A percentile compares a stretch with the other conserved stretches of the same genome.
Evolutionary conservation across 1,140 invertebrate species (phyloP).

Genomic region (Danaus plexippus): DNA sequence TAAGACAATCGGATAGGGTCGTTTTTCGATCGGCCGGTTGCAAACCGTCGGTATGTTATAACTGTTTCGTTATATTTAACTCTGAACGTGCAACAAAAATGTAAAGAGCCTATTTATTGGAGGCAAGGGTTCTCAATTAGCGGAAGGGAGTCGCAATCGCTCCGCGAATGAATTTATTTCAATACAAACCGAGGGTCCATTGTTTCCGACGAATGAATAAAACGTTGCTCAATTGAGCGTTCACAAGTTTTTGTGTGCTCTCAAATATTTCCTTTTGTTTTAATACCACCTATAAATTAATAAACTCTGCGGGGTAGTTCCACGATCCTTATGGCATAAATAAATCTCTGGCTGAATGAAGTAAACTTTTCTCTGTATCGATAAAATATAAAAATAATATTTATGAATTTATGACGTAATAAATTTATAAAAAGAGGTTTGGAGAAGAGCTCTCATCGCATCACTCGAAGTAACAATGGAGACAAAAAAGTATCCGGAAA

Average conservation of each 20-base stretch:
- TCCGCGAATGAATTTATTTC: slow-evolving; percentile 10
- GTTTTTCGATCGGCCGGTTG: no score
- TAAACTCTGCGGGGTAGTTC: slow-evolving; percentile 1
- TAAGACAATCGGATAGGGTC: no score
- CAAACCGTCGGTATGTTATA: not conserved
- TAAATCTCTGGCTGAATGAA: no score
- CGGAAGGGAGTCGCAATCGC: slow-evolving; percentile 7
- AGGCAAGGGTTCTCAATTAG: slow-evolving; percentile 7
- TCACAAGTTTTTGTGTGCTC: slow-evolving; percentile 22
- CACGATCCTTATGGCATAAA: not conserved
- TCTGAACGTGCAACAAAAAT: no score
- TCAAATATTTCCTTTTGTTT: slow-evolving; percentile 38
- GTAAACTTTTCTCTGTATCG: no score
- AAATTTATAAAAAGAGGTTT: no score
- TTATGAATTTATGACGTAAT: no score
- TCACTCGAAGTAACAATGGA: slow-evolving; percentile 43
- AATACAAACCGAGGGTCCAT: slow-evolving; percentile 8
- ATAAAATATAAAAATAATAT: no score
- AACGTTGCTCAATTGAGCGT: slow-evolving; percentile 45
- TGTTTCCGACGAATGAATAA: slow-evolving; percentile 6
- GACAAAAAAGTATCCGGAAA: slow-evolving; percentile 48
- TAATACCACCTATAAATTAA: slow-evolving; percentile 11
- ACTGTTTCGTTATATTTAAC: not conserved
- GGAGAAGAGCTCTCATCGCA: slow-evolving; percentile 19
- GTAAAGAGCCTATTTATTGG: slow-evolving; percentile 6